Base-by-base conservation (phyloP, 2,113 vertebrate genomes). In the Ursus arctos region DNA sequence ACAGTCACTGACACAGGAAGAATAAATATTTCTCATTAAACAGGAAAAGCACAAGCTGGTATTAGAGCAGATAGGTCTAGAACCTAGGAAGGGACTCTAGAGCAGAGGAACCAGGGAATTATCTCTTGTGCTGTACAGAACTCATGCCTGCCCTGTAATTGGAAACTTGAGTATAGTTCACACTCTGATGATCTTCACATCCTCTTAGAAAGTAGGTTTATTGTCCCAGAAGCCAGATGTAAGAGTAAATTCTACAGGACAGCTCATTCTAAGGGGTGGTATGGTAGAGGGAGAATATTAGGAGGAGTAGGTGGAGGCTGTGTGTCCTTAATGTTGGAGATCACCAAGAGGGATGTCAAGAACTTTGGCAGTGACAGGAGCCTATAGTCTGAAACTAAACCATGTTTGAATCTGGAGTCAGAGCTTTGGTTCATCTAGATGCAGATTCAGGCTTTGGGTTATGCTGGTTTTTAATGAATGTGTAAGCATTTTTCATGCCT, bases 101-200 rank as follows among this genome's bases (percentile, higher is more conserved):
- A 77, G 24, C 31, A 33, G 57, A 43, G 19, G 28, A 72, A 22
- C 21, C 10, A 4, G 3, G 6, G 51, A 53, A 26, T 49, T 6
- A 28, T 24, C 24, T 79, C 53, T 47, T 19, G 2, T 15, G 1
- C 36, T 0, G 57, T 21, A 43, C 11, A n/a, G 47, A 83, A 77
- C 26, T 47, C 15, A 12, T 53, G 61, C 22, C 61, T 51, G 71
- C 51, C 57, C 65, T 9, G 11, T 28, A 33, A 21, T 0, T 24
- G 71, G 69, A 16, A 59, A 47, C 21, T 31, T 55, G 26, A 69
- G 8, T 36, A 7, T 2, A 49, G 24, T 55, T 79, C 36, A 69
- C 19, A n/a, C 10, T 51, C 59, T 26, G 53, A 28, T 0, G 0
- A 76, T 19, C 3, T 14, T 24, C 61, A 43, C 0, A 1, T 1